Percentiles rank a stretch among this genome's conserved stretches.
Conservation (phyloP, 1,140 invertebrate species). For the Ceratina australensis region DNA sequence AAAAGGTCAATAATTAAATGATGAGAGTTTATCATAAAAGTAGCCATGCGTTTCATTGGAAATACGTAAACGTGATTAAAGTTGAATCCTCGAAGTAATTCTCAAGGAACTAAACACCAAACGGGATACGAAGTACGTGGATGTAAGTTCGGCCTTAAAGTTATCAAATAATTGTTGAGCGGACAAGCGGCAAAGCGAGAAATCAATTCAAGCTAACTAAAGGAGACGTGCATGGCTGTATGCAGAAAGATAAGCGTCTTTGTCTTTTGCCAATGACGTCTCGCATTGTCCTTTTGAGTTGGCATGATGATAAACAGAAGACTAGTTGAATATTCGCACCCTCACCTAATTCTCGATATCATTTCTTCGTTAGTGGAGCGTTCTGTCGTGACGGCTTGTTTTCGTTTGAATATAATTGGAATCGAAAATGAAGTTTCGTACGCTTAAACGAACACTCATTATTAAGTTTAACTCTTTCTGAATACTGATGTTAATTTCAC, state of each 20-base stretch:
- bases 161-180: background rate
- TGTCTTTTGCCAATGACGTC: slow-evolving; percentile 47
- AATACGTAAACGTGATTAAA: background rate
- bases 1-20: no score
- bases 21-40: no score
- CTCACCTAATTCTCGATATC: slow-evolving; percentile 3
- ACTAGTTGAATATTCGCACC: slow-evolving; percentile 9
- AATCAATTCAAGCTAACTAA: slow-evolving; percentile 41
- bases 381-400: no score
- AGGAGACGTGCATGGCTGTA: slow-evolving; percentile 18
- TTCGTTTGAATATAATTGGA: no score
- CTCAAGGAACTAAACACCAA: no score
- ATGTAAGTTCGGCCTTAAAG: background rate
- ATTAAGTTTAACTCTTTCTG: background rate
- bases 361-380: background rate
- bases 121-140: background rate
- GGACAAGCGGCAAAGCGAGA: slow-evolving; percentile 3
- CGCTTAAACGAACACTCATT: no score
- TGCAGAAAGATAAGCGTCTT: slow-evolving; percentile 60
- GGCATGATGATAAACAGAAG: background rate
- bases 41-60: background rate
- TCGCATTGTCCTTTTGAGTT: slow-evolving; percentile 50
- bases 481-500: background rate
- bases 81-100: background rate
- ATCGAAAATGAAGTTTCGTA: no score